Conservation (phyloP, 2,888 invertebrate genomes). For the Eristalinus aeneus region DNA sequence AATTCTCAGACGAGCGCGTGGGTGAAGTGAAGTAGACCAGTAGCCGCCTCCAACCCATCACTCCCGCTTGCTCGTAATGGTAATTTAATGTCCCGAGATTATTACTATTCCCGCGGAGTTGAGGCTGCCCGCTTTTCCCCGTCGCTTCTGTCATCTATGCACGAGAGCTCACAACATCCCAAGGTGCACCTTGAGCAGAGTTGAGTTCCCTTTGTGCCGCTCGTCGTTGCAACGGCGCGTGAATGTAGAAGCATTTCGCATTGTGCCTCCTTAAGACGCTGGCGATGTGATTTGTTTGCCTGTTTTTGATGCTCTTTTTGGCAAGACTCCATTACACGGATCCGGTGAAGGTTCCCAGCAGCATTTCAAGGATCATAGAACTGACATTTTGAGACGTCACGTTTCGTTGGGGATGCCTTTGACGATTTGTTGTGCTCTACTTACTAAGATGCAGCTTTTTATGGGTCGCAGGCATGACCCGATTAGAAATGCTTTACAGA, state of each 20-base stretch:
- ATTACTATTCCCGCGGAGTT: slow-evolving; percentile 4
- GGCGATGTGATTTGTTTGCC: slow-evolving; percentile 20
- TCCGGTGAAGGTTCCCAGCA: background rate
- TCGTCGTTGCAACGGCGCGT: background rate
- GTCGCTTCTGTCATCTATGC: background rate
- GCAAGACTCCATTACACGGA: slow-evolving; percentile 40
- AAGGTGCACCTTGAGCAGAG: slow-evolving; percentile 16
- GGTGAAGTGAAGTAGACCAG: slow-evolving; percentile 24
- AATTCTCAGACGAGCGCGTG: slow-evolving; percentile 30
- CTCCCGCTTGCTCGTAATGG: slow-evolving; percentile 17
- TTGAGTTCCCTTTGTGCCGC: slow-evolving; percentile 14
- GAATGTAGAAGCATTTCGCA: background rate
- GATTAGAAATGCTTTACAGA: background rate
- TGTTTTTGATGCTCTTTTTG: slow-evolving; percentile 34
- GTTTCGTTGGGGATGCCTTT: background rate
- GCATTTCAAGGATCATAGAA: background rate
- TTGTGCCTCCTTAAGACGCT: slow-evolving; percentile 17
- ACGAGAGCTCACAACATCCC: slow-evolving; percentile 17
- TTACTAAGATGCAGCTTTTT: background rate
- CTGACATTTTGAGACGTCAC: background rate
- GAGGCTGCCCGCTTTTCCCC: background rate
- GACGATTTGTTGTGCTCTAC: background rate
- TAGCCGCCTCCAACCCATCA: slow-evolving; percentile 13
- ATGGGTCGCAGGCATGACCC: background rate
- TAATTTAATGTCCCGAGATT: slow-evolving; percentile 55